A percentile compares a stretch with the other conserved stretches of the same genome.
phyloP scores from a whole-genome alignment of 2,797 vertebrate genomes.

The Typhlichthys subterraneus region DNA sequence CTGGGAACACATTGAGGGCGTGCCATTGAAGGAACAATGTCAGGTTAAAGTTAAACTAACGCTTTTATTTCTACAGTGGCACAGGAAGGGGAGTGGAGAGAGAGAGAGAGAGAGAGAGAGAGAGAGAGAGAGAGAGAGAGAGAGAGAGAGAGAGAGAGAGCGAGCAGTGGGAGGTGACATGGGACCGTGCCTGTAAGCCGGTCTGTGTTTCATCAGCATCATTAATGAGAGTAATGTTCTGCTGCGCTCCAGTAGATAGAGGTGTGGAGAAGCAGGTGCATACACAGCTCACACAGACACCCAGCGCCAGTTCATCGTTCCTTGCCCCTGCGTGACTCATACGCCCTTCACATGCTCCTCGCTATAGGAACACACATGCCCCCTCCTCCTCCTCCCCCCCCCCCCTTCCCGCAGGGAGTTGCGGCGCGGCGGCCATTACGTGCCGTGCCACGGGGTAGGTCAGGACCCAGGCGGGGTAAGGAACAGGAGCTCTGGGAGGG shows the following conservation, averaged over 20 bases:
- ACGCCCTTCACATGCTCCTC: slow-evolving; percentile 40
- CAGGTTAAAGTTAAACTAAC: no score
- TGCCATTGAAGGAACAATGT: no score
- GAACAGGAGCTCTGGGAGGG: slow-evolving; percentile 17
- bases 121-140: background rate
- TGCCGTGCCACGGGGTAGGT: slow-evolving; percentile 44
- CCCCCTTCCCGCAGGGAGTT: slow-evolving; percentile 36
- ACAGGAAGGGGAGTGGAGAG: slow-evolving; percentile 2
- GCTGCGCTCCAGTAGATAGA: background rate
- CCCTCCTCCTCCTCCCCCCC: no score
- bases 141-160: slow-evolving; percentile 4
- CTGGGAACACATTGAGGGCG: no score
- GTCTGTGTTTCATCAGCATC: slow-evolving; percentile 16
- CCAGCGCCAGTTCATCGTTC: slow-evolving; percentile 7
- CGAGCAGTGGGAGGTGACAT: slow-evolving; percentile 9
- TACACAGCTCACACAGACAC: slow-evolving; percentile 10
- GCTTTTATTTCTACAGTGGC: slow-evolving; percentile 39
- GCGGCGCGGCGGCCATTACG: slow-evolving; percentile 53
- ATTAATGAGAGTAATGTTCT: slow-evolving; percentile 13
- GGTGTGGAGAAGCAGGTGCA: slow-evolving; percentile 1
- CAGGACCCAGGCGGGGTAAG: slow-evolving; percentile 18
- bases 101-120: slow-evolving; percentile 2
- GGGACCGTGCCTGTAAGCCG: slow-evolving; percentile 21
- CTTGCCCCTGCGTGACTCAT: slow-evolving; percentile 27
- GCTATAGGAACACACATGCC: slow-evolving; percentile 47